phyloP scores from a whole-genome alignment of 2,113 vertebrate species.

The Percina caprodes region DNA sequence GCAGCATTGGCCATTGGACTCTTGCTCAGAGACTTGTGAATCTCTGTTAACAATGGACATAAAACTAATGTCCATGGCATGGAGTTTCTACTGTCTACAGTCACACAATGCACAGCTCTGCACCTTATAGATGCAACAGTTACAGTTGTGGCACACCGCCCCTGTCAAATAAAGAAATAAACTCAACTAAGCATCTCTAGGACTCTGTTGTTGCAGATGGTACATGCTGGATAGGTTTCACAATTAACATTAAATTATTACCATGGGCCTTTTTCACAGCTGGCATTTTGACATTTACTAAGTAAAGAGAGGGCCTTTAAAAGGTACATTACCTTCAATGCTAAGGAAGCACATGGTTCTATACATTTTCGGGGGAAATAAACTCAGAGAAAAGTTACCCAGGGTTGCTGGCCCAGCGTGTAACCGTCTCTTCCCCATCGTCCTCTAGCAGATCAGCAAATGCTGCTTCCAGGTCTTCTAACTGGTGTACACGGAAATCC shows the following conservation, averaged over 20 bases:
- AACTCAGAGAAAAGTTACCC: conserved; percentile 75
- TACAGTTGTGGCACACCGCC: not conserved
- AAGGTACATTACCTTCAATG: not conserved
- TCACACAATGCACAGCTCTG: not conserved
- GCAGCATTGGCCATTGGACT: too few species aligned
- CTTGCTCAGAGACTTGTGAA: too few species aligned
- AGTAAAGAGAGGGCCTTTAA: not conserved
- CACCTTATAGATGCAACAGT: not conserved
- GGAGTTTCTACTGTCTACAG: not conserved
- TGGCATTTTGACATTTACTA: too few species aligned
- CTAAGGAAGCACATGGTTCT: not conserved
- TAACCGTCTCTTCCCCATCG: conserved; percentile 88
- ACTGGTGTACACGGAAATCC: conserved; percentile 88
- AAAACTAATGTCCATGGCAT: not conserved
- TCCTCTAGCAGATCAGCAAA: conserved; percentile 94
- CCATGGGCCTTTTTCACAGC: too few species aligned
- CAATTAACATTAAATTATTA: too few species aligned
- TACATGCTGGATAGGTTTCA: too few species aligned
- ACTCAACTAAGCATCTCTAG: too few species aligned
- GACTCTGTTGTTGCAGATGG: too few species aligned
- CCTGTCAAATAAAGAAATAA: too few species aligned
- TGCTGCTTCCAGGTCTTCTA: conserved; percentile 94
- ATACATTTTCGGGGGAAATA: too few species aligned
- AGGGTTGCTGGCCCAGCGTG: conserved; percentile 87
- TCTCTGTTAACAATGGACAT: not conserved